A percentile compares a stretch with the other conserved stretches of the same genome.
Evolutionary conservation across 1,140 invertebrate genomes (phyloP).

Genomic region (Drosophila obscura): DNA sequence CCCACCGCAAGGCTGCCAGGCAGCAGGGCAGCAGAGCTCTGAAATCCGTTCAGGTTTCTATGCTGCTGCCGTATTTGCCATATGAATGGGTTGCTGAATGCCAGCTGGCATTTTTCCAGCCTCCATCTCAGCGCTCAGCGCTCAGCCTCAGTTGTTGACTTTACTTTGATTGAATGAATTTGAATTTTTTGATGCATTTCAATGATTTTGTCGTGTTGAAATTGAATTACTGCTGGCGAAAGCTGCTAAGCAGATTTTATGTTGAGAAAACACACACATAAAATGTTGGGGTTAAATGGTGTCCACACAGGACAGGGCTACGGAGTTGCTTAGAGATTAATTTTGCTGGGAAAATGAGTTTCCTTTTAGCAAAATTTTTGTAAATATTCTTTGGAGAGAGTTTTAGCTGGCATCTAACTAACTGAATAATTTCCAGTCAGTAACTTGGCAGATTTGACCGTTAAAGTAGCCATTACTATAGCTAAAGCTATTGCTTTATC

Average conservation of each 20-base stretch:
- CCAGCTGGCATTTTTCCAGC: slow-evolving; percentile 58
- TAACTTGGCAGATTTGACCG: no score
- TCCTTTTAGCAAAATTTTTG: no score
- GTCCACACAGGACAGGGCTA: no score
- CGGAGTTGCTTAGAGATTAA: no score
- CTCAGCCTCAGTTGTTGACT: slow-evolving; percentile 58
- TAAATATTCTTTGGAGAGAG: no score
- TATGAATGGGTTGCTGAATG: slow-evolving; percentile 6
- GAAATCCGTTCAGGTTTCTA: slow-evolving; percentile 8
- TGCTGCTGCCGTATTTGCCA: neutral
- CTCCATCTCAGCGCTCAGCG: slow-evolving; percentile 1
- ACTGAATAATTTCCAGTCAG: no score
- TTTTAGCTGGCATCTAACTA: no score
- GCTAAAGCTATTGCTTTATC: no score
- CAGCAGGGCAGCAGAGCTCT: neutral
- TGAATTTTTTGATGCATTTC: slow-evolving; percentile 44
- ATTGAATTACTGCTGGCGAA: slow-evolving; percentile 40
- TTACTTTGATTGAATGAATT: slow-evolving; percentile 47
- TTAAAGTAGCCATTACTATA: no score
- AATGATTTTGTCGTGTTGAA: slow-evolving; percentile 39
- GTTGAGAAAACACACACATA: slow-evolving; percentile 26
- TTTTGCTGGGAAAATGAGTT: no score
- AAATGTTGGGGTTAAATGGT: slow-evolving; percentile 15
- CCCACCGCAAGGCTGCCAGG: slow-evolving; percentile 44
- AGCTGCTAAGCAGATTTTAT: slow-evolving; percentile 50